A percentile compares a stretch with the other conserved stretches of the same genome.
Conservation (phyloP, 2,797 vertebrate genomes). For the Amphiprion clarkii region DNA sequence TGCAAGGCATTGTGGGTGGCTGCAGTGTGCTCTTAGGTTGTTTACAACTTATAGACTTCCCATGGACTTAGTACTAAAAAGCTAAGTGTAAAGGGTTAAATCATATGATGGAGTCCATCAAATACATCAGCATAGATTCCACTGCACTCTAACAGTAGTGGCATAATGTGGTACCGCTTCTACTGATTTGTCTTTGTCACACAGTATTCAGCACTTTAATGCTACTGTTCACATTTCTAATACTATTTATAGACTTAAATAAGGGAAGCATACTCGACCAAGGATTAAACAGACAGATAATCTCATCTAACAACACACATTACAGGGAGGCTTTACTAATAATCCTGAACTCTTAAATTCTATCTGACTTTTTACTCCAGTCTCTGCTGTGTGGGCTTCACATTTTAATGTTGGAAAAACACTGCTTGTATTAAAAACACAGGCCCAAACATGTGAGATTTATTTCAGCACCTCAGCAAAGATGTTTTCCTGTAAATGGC, state of each 20-base stretch:
- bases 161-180: background rate
- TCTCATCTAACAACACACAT: conserved; percentile 54
- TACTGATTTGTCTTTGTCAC: conserved; percentile 11
- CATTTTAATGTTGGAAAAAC: conserved; percentile 14
- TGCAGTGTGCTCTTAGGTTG: background rate
- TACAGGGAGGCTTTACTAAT: conserved; percentile 46
- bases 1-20: background rate
- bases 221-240: conserved; percentile 23
- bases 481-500: conserved; percentile 46
- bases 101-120: background rate
- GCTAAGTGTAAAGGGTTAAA: background rate
- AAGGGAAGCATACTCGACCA: conserved; percentile 42
- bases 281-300: conserved; percentile 65
- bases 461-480: conserved; percentile 40
- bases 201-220: conserved; percentile 23
- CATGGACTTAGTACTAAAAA: background rate
- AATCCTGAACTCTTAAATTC: conserved; percentile 55
- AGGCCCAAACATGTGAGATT: conserved; percentile 14
- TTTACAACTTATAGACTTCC: background rate
- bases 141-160: background rate
- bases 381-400: conserved; percentile 8
- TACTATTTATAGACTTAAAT: conserved; percentile 59
- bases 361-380: conserved; percentile 15
- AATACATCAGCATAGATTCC: background rate
- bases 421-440: conserved; percentile 11